Conservation (phyloP, 2,113 vertebrate species). For the Rhynchopsitta pachyrhyncha region DNA sequence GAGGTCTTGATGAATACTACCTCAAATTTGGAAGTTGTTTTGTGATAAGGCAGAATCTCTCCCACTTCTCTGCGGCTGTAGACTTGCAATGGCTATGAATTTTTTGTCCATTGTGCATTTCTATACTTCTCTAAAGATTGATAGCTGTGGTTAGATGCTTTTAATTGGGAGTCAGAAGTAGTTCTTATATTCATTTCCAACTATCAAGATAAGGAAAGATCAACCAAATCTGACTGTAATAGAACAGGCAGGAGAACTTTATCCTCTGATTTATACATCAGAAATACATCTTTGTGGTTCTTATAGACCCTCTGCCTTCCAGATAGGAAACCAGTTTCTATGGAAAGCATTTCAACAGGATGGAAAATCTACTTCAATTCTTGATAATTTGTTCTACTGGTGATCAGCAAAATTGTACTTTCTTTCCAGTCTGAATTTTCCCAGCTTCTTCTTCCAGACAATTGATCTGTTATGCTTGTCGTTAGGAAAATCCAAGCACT, state of each 20-base stretch:
- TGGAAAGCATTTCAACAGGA: not conserved
- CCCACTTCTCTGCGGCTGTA: not conserved
- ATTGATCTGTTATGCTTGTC: not conserved
- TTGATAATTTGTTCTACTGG: not conserved
- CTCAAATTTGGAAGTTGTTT: not conserved
- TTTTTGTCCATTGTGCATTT: not conserved
- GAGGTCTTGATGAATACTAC: not conserved
- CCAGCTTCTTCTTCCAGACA: not conserved
- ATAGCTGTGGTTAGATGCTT: not conserved
- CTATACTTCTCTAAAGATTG: not conserved
- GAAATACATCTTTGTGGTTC: not conserved
- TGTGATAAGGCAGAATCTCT: not conserved
- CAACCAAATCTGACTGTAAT: not conserved
- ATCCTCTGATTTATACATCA: not conserved
- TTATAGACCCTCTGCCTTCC: not conserved
- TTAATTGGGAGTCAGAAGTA: not conserved
- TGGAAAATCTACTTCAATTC: not conserved
- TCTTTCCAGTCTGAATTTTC: not conserved
- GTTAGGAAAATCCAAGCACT: constrained; percentile 1
- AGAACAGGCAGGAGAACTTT: not conserved
- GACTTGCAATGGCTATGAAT: not conserved
- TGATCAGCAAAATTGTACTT: not conserved
- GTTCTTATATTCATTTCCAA: not conserved
- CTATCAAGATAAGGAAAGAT: not conserved
- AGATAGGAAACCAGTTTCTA: not conserved